Conservation (phyloP, 1,140 invertebrate species). For the Chelonus insularis region DNA sequence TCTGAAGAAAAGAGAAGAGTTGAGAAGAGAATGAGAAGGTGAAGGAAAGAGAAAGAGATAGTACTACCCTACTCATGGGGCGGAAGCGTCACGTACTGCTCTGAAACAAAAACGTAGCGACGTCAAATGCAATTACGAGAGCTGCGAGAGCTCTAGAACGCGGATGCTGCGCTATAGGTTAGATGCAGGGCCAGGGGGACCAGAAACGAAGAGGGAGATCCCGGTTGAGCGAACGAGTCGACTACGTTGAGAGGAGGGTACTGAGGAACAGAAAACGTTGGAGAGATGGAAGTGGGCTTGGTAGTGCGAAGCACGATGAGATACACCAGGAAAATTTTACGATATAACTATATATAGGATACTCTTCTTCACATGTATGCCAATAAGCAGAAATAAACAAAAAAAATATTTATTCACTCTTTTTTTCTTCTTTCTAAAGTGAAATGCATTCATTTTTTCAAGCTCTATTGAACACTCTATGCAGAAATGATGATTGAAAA, state of each 20-base stretch:
- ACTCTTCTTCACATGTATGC: not conserved
- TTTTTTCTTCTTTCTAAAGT: constrained; percentile 3
- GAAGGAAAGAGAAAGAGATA: constrained; percentile 14
- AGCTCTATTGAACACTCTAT: too few relatives aligned
- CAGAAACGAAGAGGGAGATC: constrained; percentile 32
- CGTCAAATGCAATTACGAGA: constrained; percentile 60
- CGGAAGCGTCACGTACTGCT: constrained; percentile 59
- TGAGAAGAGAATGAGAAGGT: constrained; percentile 7
- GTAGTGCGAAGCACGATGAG: constrained; percentile 24
- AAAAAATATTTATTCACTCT: not conserved
- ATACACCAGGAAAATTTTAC: constrained; percentile 16
- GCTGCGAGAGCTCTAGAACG: constrained; percentile 58
- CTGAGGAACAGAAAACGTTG: not conserved
- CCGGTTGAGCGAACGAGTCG: constrained; percentile 37
- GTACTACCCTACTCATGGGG: constrained; percentile 41
- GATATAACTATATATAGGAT: not conserved
- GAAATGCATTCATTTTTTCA: too few relatives aligned
- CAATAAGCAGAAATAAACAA: not conserved
- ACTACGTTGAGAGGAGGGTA: constrained; percentile 33
- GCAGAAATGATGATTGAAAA: too few relatives aligned
- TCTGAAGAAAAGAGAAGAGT: not conserved
- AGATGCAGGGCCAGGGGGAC: constrained; percentile 41
- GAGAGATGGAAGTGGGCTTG: constrained; percentile 17
- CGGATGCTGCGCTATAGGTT: constrained; percentile 54
- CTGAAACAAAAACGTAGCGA: constrained; percentile 61